phyloP scores from a whole-genome alignment of 2,888 invertebrate species.

The Enchytraeus crypticus region DNA sequence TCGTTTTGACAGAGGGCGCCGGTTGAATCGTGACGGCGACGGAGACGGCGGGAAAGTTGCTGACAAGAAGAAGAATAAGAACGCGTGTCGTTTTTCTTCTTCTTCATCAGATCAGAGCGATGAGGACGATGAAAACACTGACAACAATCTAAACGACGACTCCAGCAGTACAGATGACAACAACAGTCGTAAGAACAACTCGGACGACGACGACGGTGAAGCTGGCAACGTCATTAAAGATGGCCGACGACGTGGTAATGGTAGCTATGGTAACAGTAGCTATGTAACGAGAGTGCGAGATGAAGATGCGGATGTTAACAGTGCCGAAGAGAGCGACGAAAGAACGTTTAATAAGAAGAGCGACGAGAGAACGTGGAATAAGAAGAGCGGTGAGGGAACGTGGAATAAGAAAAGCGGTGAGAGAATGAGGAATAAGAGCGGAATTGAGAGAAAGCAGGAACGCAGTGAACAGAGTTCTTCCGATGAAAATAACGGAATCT shows the following conservation, averaged over 20 bases:
- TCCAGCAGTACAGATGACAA: slow-evolving; percentile 12
- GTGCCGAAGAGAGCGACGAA: no score
- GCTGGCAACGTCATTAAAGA: slow-evolving; percentile 21
- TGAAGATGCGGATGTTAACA: no score
- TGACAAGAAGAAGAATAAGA: no score
- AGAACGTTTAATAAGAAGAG: no score
- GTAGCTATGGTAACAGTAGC: no score
- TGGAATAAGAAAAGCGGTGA: not conserved
- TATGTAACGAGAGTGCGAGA: no score
- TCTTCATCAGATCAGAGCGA: no score
- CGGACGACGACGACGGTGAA: slow-evolving; percentile 23
- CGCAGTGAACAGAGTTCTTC: not conserved
- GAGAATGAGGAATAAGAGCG: not conserved
- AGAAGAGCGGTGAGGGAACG: slow-evolving; percentile 25
- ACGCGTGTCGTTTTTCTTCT: no score
- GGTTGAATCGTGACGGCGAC: no score
- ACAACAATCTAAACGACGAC: slow-evolving; percentile 13
- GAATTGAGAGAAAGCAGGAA: not conserved
- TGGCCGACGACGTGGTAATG: slow-evolving; percentile 38
- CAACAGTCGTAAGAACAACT: slow-evolving; percentile 16
- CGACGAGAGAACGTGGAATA: slow-evolving; percentile 37
- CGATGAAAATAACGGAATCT: not conserved
- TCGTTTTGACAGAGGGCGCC: no score
- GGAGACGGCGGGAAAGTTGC: no score
- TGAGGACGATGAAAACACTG: slow-evolving; percentile 24